phyloP scores from a whole-genome alignment of 2,797 vertebrate genomes.

The Oreonectes daqikongensis region DNA sequence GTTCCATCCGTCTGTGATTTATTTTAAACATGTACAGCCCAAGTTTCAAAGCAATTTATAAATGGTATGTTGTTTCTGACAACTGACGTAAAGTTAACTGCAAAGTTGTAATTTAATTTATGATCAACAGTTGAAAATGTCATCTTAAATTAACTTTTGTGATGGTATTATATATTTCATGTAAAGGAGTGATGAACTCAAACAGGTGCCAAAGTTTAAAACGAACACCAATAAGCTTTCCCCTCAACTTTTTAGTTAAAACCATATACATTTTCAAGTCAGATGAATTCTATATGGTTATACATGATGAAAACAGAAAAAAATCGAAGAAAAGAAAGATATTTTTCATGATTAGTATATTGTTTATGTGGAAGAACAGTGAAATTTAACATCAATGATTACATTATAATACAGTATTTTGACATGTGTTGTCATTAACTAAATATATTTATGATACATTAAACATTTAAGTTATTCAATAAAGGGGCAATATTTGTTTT shows the following conservation, averaged over 20 bases:
- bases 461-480: neutral
- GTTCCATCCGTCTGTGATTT: neutral
- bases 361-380: neutral
- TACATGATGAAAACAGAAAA: no score
- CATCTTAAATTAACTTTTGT: neutral
- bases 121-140: neutral
- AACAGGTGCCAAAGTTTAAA: neutral
- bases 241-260: neutral
- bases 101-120: neutral
- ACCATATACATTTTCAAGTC: no score
- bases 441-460: neutral
- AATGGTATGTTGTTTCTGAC: neutral
- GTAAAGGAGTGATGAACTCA: neutral
- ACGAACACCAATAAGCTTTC: neutral
- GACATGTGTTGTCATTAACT: neutral
- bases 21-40: neutral
- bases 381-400: neutral
- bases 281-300: no score
- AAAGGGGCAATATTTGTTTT: neutral
- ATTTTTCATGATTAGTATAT: neutral
- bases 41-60: neutral
- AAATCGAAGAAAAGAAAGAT: no score
- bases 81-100: neutral
- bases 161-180: neutral
- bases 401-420: neutral